Conservation (phyloP, 2,888 invertebrate species). For the Scelioninae gen. 2 region DNA sequence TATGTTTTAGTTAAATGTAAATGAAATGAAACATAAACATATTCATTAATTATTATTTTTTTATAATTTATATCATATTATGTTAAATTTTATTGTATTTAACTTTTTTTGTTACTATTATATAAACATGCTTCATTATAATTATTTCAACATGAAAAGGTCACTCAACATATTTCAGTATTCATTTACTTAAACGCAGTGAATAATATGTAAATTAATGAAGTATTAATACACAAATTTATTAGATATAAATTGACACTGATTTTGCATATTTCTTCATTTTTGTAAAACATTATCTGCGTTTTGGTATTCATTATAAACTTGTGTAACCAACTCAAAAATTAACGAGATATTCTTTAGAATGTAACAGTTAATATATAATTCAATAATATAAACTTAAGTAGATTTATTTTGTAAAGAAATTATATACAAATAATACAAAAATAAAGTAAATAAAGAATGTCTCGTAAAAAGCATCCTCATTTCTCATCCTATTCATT, state of each 20-base stretch:
- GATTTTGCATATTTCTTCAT: neutral
- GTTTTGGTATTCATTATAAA: constrained; percentile 2
- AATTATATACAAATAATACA: neutral
- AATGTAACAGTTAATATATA: too few relatives aligned
- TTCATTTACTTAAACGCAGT: constrained; percentile 15
- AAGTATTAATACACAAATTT: too few relatives aligned
- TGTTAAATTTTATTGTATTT: constrained; percentile 7
- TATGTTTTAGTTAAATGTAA: too few relatives aligned
- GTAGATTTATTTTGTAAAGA: neutral
- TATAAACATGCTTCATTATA: constrained; percentile 17
- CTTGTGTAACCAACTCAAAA: constrained; percentile 4
- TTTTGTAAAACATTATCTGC: constrained; percentile 8
- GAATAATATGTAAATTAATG: too few relatives aligned
- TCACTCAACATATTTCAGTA: neutral
- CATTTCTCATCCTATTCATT: constrained; percentile 41
- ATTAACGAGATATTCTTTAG: constrained; percentile 9
- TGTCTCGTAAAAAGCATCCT: constrained; percentile 40
- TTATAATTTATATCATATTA: constrained; percentile 4
- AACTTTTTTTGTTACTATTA: too few relatives aligned
- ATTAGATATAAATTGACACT: too few relatives aligned
- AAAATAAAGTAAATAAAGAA: constrained; percentile 3
- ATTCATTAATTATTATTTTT: neutral
- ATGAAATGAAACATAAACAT: too few relatives aligned
- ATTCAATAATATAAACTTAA: neutral
- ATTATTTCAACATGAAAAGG: constrained; percentile 17